Percentiles rank a stretch among this genome's conserved stretches.
Conservation (phyloP, 2,797 vertebrate genomes). For the Eospalax fontanierii region DNA sequence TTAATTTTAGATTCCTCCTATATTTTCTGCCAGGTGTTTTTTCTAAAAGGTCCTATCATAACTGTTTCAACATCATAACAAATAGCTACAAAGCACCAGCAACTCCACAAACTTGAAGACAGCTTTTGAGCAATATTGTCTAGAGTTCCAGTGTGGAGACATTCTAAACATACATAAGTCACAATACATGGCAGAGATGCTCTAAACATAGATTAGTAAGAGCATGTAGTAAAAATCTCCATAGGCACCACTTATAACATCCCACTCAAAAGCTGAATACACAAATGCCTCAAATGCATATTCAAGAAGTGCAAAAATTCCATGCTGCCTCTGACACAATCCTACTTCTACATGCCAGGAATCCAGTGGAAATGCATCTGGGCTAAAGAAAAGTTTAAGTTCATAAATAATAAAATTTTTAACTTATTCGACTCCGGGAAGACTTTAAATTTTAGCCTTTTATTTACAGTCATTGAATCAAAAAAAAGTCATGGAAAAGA, state of each 20-base stretch:
- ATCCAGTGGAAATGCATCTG: background rate
- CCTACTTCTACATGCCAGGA: too few relatives aligned
- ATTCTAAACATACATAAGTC: conserved; percentile 33
- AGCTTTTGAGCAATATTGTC: conserved; percentile 63
- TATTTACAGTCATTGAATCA: background rate
- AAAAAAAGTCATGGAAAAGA: background rate
- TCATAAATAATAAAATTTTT: conserved; percentile 3
- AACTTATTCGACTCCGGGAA: background rate
- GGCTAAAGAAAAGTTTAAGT: conserved; percentile 21
- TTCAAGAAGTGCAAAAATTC: background rate
- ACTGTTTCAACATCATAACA: conserved; percentile 67
- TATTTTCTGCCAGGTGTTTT: conserved; percentile 65
- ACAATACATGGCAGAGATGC: conserved; percentile 1
- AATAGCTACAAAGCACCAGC: background rate
- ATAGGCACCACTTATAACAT: conserved; percentile 49
- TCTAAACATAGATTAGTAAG: conserved; percentile 71
- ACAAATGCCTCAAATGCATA: background rate
- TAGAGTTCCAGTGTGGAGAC: conserved; percentile 57
- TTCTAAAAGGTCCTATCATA: conserved; percentile 32
- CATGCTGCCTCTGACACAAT: background rate
- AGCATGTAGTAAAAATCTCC: conserved; percentile 63
- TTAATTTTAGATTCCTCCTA: conserved; percentile 61
- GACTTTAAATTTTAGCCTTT: background rate
- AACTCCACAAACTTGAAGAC: conserved; percentile 57
- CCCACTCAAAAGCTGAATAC: conserved; percentile 41